phyloP scores from a whole-genome alignment of 2,888 invertebrate genomes.

The Crematogaster levior region DNA sequence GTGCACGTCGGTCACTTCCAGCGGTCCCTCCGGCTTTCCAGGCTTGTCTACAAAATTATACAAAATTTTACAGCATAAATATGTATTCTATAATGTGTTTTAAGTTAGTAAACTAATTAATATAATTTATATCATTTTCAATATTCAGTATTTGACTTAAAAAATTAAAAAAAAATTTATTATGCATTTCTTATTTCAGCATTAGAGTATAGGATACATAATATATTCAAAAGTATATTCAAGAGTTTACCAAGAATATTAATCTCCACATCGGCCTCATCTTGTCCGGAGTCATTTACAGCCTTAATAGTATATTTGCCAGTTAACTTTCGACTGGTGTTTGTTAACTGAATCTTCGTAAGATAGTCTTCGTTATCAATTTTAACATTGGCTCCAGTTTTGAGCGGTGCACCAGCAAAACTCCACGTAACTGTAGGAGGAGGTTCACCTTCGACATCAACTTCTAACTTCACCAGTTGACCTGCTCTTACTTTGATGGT shows the following conservation, averaged over 20 bases:
- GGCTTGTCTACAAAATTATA: constrained; percentile 90
- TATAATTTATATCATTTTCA: background rate
- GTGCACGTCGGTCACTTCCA: constrained; percentile 96
- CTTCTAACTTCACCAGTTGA: constrained; percentile 95
- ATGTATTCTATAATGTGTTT: background rate
- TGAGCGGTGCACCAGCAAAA: constrained; percentile 89
- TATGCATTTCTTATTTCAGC: background rate
- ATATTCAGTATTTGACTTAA: background rate
- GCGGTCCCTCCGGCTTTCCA: constrained; percentile 95
- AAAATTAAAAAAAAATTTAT: background rate
- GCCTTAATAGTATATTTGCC: constrained; percentile 97
- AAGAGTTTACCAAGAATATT: constrained; percentile 90
- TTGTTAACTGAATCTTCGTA: constrained; percentile 93
- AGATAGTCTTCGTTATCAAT: constrained; percentile 97
- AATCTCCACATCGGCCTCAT: constrained; percentile 97
- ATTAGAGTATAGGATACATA: too few species aligned
- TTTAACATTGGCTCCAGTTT: constrained; percentile 89
- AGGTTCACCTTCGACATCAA: constrained; percentile 98
- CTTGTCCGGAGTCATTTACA: constrained; percentile 96
- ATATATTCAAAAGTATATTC: background rate
- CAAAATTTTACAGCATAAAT: background rate
- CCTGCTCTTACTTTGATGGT: constrained; percentile 96
- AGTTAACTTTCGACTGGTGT: constrained; percentile 94
- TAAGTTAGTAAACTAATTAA: background rate
- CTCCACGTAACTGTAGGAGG: constrained; percentile 96